Conservation (phyloP, 2,113 vertebrate species). For the Chaetops frenatus region DNA sequence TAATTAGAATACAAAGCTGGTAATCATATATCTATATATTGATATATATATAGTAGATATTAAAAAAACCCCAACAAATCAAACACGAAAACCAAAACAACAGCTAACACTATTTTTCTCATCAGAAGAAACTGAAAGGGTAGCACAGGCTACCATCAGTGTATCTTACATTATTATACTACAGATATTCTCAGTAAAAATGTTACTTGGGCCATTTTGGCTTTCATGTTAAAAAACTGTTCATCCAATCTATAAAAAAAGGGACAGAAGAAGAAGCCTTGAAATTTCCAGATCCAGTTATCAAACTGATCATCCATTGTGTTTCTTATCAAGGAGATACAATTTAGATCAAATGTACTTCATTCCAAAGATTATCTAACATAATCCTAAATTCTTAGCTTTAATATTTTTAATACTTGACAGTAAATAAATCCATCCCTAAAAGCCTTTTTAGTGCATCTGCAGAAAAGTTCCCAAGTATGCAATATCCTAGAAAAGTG, state of each 20-base stretch:
- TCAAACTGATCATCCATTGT: background rate
- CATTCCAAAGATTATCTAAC: background rate
- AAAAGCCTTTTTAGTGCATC: background rate
- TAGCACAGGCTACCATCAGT: background rate
- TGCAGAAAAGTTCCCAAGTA: background rate
- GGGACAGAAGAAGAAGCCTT: background rate
- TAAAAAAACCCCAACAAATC: background rate
- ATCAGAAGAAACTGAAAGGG: background rate
- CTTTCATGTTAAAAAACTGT: background rate
- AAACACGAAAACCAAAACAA: background rate
- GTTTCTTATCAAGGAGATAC: background rate
- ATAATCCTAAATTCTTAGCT: background rate
- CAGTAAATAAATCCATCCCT: background rate
- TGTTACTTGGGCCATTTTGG: background rate
- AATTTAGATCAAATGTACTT: background rate
- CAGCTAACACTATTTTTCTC: background rate
- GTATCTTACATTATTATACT: background rate
- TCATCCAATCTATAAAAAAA: background rate
- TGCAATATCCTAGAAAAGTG: background rate
- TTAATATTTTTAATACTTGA: background rate
- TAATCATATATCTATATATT: background rate
- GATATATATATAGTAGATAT: background rate
- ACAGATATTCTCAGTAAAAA: background rate
- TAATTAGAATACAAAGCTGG: background rate
- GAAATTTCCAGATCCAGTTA: background rate